Conservation (phyloP, 2,113 vertebrate genomes). For the Apodemus speciosus region DNA sequence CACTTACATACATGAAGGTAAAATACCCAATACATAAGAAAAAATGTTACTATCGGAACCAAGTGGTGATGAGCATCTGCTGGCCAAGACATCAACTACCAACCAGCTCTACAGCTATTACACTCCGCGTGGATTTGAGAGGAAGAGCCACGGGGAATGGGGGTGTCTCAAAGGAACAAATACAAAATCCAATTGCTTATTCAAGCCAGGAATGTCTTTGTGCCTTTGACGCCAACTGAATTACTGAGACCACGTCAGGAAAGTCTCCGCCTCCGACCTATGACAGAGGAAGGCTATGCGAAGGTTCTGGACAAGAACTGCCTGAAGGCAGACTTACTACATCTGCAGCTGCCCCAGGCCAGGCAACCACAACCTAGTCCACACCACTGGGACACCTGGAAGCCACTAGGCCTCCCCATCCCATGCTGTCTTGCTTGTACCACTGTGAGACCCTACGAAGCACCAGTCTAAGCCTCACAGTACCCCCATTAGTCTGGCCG, state of each 20-base stretch:
- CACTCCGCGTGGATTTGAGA: too few relatives aligned
- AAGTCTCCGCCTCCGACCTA: background rate
- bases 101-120: accelerated
- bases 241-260: accelerated
- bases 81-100: accelerated
- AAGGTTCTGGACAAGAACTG: background rate
- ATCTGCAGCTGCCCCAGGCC: background rate
- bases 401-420: background rate
- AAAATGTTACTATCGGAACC: background rate
- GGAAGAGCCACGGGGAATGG: background rate
- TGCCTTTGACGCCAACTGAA: background rate
- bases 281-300: background rate
- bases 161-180: background rate
- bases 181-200: background rate
- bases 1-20: background rate
- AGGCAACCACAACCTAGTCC: accelerated
- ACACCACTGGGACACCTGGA: too few relatives aligned
- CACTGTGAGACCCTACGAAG: background rate
- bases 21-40: background rate
- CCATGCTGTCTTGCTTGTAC: background rate
- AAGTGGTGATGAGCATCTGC: accelerated
- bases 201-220: background rate
- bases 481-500: accelerated
- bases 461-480: background rate
- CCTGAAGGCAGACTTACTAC: background rate